Conservation (phyloP, 2,113 vertebrate species). For the Laticauda laticaudata region DNA sequence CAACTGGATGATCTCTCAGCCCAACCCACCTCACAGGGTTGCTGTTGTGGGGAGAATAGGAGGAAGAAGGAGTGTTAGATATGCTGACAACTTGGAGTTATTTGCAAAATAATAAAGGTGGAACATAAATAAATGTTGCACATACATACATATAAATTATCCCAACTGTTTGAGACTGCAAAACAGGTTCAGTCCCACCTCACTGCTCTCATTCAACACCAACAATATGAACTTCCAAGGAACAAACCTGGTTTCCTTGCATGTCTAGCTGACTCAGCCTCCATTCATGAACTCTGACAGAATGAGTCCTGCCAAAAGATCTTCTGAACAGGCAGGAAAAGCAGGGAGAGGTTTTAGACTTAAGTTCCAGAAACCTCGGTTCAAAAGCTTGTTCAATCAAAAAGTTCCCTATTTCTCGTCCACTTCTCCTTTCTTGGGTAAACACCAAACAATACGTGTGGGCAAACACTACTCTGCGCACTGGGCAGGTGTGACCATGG, state of each 20-base stretch:
- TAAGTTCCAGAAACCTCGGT: neutral
- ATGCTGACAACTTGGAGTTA: neutral
- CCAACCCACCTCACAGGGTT: neutral
- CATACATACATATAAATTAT: neutral
- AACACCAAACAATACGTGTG: neutral
- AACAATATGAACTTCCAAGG: neutral
- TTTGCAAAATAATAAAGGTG: neutral
- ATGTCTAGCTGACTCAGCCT: neutral
- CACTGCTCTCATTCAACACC: neutral
- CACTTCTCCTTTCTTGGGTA: neutral
- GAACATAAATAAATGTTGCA: neutral
- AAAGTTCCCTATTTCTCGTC: neutral
- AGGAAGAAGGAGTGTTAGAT: too few species aligned
- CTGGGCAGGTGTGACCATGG: neutral
- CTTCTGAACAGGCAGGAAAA: neutral
- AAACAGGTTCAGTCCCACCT: neutral
- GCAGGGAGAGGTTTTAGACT: neutral
- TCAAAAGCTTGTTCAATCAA: neutral
- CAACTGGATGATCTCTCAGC: neutral
- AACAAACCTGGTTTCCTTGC: neutral
- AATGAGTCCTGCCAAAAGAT: neutral
- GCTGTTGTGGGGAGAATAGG: neutral
- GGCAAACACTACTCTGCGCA: neutral
- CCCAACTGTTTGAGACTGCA: neutral
- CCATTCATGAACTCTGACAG: neutral